Conservation (phyloP, 1,140 invertebrate species). For the Camponotus vicinus region DNA sequence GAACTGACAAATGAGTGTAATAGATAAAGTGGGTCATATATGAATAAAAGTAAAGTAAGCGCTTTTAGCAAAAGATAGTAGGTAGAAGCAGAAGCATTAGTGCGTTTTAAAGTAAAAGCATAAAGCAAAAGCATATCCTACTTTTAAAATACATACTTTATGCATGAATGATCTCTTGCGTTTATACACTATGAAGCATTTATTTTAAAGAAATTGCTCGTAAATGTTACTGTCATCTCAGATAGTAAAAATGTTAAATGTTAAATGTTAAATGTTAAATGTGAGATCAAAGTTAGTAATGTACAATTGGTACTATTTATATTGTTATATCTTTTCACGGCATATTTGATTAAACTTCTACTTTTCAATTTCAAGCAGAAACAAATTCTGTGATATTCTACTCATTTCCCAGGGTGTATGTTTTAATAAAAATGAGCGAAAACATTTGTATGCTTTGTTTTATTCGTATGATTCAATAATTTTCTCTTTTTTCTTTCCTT, state of each 20-base stretch:
- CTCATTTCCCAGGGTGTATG: background rate
- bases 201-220: conserved; percentile 1
- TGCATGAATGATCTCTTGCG: background rate
- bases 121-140: background rate
- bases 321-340: background rate
- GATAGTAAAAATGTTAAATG: background rate
- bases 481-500: background rate
- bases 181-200: background rate
- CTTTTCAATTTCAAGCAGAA: background rate
- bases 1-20: conserved; percentile 44
- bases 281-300: background rate
- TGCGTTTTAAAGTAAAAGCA: conserved; percentile 16
- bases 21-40: conserved; percentile 25
- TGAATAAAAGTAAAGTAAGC: conserved; percentile 19
- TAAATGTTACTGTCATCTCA: background rate
- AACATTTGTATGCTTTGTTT: background rate
- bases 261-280: too few relatives aligned
- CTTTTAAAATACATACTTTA: background rate
- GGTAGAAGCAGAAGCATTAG: background rate
- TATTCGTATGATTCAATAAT: background rate
- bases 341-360: background rate
- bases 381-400: background rate
- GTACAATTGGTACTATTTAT: background rate
- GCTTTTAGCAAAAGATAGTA: background rate
- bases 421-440: background rate